Base-by-base conservation (phyloP, 2,888 invertebrate genomes). In the Stratiomys singularior region DNA sequence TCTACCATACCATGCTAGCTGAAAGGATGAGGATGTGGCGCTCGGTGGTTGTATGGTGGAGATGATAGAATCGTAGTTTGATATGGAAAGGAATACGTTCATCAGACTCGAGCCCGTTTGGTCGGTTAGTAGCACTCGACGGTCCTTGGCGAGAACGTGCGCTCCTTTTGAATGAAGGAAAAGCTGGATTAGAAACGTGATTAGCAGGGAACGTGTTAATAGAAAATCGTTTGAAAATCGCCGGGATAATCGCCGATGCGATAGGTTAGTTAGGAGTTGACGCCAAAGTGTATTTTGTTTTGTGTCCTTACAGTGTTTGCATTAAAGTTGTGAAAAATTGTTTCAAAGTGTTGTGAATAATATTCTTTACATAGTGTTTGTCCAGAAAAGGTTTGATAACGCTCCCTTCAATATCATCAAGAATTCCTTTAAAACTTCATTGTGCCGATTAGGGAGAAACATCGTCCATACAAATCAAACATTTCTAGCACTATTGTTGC, bases 81-180 rank as follows among this genome's bases (percentile, higher is more conserved):
- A 7, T 15, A 58, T 18, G 25, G 47, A 46, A 47, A 46, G 46
- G 69, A 69, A 47, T 69, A 46, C 69, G 69, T 47, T 69, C 47
- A 69, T 25, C 47, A 44, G 46, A 47, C n/a, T 69, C 23, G 25
- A 47, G 44, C 47, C 47, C 25, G 74, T 74, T 37, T 60, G 58
- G 74, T 74, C 25, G 30, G 74, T 74, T 58, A 74, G 74, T 74
- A 37, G 74, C 21, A 23, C 37, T 74, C 74, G 74, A 44, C 37
- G 7, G 28, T 58, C 58, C 47, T 47, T 23, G n/a, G 69, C 47
- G 69, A 66, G 18, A 28, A 18, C 25, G 46, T 66, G 18, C 23
- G 60, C 47, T 47, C 30, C 21, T 69, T n/a, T 47, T 21, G 46
- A 15, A 18, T n/a, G 37, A 28, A 56, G 18, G 56, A 23, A 37